A percentile compares a stretch with the other conserved stretches of the same genome.
Conservation (phyloP, 2,888 invertebrate species). For the Sesia bembeciformis region DNA sequence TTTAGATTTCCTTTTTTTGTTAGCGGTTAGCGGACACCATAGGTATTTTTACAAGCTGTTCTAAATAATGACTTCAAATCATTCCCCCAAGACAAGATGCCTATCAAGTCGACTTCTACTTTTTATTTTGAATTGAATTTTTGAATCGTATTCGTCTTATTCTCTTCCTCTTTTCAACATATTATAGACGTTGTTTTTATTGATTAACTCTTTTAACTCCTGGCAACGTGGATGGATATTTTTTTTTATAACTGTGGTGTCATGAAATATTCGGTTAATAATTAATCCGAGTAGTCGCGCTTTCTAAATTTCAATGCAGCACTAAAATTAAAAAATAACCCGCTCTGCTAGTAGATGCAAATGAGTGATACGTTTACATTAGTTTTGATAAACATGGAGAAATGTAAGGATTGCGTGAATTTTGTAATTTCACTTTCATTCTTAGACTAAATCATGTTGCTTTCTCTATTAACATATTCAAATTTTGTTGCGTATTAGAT, state of each 20-base stretch:
- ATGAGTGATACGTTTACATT: not conserved
- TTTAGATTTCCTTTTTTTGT: too few relatives aligned
- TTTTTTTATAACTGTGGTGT: not conserved
- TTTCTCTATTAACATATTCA: slow-evolving; percentile 20
- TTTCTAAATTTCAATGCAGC: not conserved
- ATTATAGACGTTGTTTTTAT: too few relatives aligned
- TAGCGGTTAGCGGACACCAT: too few relatives aligned
- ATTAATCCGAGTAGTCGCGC: not conserved
- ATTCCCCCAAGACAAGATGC: too few relatives aligned
- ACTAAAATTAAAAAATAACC: not conserved
- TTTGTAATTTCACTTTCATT: slow-evolving; percentile 21
- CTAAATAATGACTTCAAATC: too few relatives aligned
- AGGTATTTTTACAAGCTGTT: too few relatives aligned
- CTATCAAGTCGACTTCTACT: too few relatives aligned
- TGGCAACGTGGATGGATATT: too few relatives aligned
- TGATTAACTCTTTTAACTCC: too few relatives aligned
- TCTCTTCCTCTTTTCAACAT: too few relatives aligned
- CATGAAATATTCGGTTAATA: not conserved
- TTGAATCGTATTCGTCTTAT: too few relatives aligned
- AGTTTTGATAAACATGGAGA: not conserved
- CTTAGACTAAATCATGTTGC: slow-evolving; percentile 4
- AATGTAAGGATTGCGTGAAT: slow-evolving; percentile 14
- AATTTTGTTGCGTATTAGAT: slow-evolving; percentile 18
- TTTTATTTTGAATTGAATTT: too few relatives aligned
- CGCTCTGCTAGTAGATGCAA: not conserved